phyloP scores from a whole-genome alignment of 30 jellyfish, hydroid and myxozoan species.

The Cassiopea andromeda region DNA sequence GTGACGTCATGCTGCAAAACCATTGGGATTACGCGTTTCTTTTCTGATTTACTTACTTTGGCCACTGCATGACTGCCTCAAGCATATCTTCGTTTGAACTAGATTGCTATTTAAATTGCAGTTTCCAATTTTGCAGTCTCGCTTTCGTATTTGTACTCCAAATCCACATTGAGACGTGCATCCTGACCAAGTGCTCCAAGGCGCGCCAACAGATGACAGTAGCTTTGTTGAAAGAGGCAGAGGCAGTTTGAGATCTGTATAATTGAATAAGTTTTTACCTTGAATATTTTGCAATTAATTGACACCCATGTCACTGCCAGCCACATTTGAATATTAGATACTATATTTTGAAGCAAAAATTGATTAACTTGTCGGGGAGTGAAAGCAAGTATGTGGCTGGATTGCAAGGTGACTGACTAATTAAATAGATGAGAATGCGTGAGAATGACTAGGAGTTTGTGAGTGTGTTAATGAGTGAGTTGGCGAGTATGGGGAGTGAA shows the following conservation, averaged over 20 bases:
- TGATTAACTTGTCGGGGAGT: no score
- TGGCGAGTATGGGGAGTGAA: no score
- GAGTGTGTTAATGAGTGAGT: no score
- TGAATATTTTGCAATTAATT: no score
- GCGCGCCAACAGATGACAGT: constrained; percentile 39
- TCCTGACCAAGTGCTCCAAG: constrained; percentile 82
- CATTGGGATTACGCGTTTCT: background rate
- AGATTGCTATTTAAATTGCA: constrained; percentile 47
- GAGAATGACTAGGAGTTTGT: no score
- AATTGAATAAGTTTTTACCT: background rate
- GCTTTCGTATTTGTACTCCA: constrained; percentile 67
- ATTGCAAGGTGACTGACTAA: no score
- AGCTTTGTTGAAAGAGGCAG: constrained; percentile 23
- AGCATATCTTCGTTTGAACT: constrained; percentile 75
- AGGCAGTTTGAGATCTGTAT: constrained; percentile 15
- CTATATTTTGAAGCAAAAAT: no score
- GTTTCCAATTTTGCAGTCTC: constrained; percentile 64
- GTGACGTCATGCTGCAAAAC: background rate
- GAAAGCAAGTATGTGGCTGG: no score
- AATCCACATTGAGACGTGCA: constrained; percentile 78
- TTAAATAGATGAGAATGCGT: no score
- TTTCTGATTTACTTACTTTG: constrained; percentile 25
- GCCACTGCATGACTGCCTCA: constrained; percentile 38
- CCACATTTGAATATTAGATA: no score
- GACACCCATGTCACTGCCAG: no score